Evolutionary conservation across 2,113 vertebrate species (phyloP).

Genomic region (Myotis davidii): DNA sequence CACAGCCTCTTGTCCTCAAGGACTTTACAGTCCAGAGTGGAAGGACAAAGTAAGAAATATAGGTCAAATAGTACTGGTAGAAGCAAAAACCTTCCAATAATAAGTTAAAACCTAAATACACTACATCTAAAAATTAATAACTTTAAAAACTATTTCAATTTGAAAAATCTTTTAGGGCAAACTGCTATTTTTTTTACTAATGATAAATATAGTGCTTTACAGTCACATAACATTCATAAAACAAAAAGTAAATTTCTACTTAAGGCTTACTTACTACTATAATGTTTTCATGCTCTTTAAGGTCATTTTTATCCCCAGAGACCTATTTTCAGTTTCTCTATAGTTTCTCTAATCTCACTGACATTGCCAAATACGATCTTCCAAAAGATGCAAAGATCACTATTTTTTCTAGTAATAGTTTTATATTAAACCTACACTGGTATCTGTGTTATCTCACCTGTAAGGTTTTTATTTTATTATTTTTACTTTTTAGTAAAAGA

Average conservation of each 20-base stretch:
- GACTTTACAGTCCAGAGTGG: neutral
- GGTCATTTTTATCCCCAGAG: neutral
- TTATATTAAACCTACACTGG: neutral
- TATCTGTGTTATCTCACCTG: neutral
- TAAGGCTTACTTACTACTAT: neutral
- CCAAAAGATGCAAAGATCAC: neutral
- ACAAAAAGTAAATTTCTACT: neutral
- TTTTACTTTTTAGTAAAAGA: neutral
- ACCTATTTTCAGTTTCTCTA: constrained; percentile 10
- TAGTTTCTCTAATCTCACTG: neutral
- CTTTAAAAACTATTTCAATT: neutral
- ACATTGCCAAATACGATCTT: neutral
- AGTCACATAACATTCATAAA: neutral
- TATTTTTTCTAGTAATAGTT: neutral
- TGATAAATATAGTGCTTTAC: neutral
- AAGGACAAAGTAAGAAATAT: neutral
- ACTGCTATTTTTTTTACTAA: constrained; percentile 22
- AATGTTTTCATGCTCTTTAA: neutral
- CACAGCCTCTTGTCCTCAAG: neutral
- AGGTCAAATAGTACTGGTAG: neutral
- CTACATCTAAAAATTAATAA: neutral
- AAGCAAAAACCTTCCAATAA: neutral
- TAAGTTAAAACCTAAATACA: neutral
- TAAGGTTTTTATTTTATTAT: neutral
- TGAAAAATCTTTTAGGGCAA: constrained; percentile 21